Evolutionary conservation across 2,113 vertebrate genomes (phyloP).

Genomic region (Oceanodroma tethys): DNA sequence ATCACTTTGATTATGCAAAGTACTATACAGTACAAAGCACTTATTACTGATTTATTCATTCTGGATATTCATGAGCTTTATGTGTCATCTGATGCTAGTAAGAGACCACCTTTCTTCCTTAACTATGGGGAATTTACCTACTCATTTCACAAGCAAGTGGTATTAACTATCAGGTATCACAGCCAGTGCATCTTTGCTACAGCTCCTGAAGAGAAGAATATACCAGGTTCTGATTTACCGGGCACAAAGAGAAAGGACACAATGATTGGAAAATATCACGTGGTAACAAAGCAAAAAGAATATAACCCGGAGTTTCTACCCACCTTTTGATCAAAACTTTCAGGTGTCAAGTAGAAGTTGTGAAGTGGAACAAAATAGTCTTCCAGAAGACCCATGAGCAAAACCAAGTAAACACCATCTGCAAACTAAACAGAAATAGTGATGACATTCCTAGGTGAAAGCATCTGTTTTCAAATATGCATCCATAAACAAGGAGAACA

Average conservation of each 20-base stretch:
- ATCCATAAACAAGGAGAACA: neutral
- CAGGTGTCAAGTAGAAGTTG: conserved; percentile 93
- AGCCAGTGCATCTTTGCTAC: neutral
- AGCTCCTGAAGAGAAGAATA: neutral
- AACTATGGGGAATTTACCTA: neutral
- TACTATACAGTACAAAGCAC: neutral
- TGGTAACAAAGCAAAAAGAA: neutral
- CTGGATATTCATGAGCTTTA: neutral
- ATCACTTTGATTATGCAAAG: neutral
- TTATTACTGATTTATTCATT: neutral
- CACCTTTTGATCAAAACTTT: conserved; percentile 96
- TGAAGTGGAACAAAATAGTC: conserved; percentile 94
- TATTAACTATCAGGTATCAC: neutral
- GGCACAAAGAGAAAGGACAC: neutral
- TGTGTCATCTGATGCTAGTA: neutral
- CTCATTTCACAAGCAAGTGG: neutral
- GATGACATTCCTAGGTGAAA: neutral
- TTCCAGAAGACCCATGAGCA: conserved; percentile 93
- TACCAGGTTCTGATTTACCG: neutral
- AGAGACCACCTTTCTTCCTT: neutral
- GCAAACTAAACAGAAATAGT: conserved; percentile 82
- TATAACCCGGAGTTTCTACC: neutral
- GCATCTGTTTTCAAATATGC: neutral
- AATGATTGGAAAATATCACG: fast-evolving
- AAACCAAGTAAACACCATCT: conserved; percentile 93